Base-by-base conservation (phyloP, 2,888 invertebrate genomes). In the Labia minor region DNA sequence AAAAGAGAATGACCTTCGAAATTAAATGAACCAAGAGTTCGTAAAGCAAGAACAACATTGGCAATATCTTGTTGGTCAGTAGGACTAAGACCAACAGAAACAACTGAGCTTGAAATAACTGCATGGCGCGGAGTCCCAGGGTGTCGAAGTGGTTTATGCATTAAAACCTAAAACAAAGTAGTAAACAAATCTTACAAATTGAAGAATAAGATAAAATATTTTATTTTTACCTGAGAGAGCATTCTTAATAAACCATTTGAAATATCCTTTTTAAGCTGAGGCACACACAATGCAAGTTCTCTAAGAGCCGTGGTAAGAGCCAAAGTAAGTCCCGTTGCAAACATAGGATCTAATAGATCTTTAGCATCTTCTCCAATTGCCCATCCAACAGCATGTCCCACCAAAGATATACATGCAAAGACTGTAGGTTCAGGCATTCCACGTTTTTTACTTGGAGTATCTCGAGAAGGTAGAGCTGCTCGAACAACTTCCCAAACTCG, bases 181-280 rank as follows among this genome's bases (percentile, higher is more conserved):
- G 8, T 26, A 26, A 26, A 26, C 8, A 26, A 26, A 26, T 26
- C 8, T 6, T 6, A 26, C 3, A 6, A 26, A 10, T 49, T 49
- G 14, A 14, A 49, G 49, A n/a, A n/a, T n/a, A n/a, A n/a, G n/a
- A n/a, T n/a, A 26, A 26, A 26, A 26, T 26, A 26, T 26, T 6
- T 26, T 26, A 6, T 26, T 26, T 26, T 10, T 14, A 49, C 49
- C 73, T 92, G 85, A 1, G 94, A 95, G 3, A 99, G 80, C 85
- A 96, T 94, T 73, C 91, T 89, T 67, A 97, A 80, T 20, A 99
- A 80, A 0, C 97, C 95, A 74, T 95, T 91, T 64, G 95, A 95
- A 73, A 99, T 95, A 75, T 92, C 90, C 65, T 86, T 83, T 77
- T 92, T 94, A 16, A 99, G 81, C 64, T 86, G 82, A 0, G 97